Evolutionary conservation across 2,113 vertebrate species (phyloP), one percentile per base, ranked within the genome.

Genomic region (Bolborhynchus lineola): DNA sequence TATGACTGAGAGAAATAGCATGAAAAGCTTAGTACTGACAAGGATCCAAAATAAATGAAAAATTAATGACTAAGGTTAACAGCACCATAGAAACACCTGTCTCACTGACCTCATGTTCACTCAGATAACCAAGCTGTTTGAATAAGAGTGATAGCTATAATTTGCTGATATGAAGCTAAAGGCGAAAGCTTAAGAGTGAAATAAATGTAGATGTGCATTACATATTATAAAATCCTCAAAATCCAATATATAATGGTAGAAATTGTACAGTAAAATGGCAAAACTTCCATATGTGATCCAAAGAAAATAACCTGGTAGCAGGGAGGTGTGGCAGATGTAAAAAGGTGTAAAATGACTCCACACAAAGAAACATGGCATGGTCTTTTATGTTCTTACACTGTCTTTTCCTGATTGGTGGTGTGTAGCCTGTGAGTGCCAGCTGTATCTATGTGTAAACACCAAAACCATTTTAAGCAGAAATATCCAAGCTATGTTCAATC

Each of bases 381-480:
- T 57, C 23, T 46, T 70, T 1, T 7, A 11, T 26, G 16, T 39
- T 79, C 7, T 41, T 23, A 25, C 0, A 1, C 7, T 86, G 31
- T 3, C 7, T 74, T 74, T 55, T 49, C 37, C 18, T 47, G 37
- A 16, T 42, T 26, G 0, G 1, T 33, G 33, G 14, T 49, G 16
- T 35, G 25, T 10, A 59, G 17, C 33, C 18, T 42, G 24, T 33
- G n/a, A 39, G 17, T 20, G 8, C 11, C 21, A 11, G 18, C 10
- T 71, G 2, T 33, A 37, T 13, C 19, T 67, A 2, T 0, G 0
- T 20, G 16, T 9, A 26, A 15, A n/a, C 15, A 24, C 14, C 4
- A 13, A 24, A 65, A 31, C 3, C 0, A 0, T 44, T 86, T 49
- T 42, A 37, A 50, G 50, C 9, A 1, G 1, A 1, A 21, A 13